A percentile compares a stretch with the other conserved stretches of the same genome.
Conservation (phyloP, 2,113 vertebrate genomes). For the Theristicus caerulescens region DNA sequence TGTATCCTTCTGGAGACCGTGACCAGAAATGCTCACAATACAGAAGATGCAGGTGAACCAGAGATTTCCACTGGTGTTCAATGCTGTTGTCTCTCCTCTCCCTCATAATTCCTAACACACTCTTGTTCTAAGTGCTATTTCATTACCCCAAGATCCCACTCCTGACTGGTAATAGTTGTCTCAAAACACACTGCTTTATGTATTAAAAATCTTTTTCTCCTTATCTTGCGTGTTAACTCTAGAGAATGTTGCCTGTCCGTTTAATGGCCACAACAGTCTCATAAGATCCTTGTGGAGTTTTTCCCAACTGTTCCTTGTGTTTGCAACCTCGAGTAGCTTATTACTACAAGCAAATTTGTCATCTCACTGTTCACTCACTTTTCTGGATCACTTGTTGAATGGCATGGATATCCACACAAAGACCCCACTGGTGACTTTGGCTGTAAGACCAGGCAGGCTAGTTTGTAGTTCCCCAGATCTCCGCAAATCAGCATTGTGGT, state of each 20-base stretch:
- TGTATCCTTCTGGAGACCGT: background rate
- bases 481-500: fast-evolving
- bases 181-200: background rate
- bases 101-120: background rate
- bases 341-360: background rate
- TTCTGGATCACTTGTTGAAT: background rate
- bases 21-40: background rate
- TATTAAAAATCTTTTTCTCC: background rate
- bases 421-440: background rate
- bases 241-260: background rate
- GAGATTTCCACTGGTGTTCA: background rate
- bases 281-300: background rate
- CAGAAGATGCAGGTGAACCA: background rate
- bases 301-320: background rate
- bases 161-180: background rate
- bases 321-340: background rate
- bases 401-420: background rate
- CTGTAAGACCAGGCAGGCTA: background rate
- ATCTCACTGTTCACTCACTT: background rate
- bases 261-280: background rate
- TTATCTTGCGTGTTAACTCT: background rate
- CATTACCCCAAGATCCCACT: background rate
- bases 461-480: background rate
- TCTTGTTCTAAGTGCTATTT: background rate
- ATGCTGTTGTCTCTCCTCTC: background rate